A percentile compares a stretch with the other conserved stretches of the same genome.
Conservation (phyloP, 2,888 invertebrate species). For the Aporophyla nigra region DNA sequence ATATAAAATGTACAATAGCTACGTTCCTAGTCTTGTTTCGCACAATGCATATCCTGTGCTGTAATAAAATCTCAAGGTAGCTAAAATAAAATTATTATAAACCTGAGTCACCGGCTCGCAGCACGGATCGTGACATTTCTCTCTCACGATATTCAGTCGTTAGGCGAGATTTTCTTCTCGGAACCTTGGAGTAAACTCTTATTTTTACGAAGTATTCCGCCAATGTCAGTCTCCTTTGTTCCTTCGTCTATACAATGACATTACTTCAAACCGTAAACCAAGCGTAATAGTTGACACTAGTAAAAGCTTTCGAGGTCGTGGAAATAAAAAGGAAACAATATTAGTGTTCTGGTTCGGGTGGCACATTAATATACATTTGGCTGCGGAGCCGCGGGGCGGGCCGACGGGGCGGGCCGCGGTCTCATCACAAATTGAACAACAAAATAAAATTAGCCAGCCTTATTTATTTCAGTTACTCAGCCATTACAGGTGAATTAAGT, state of each 20-base stretch:
- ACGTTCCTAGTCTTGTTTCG: conserved; percentile 12
- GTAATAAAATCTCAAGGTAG: conserved; percentile 53
- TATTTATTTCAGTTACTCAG: conserved; percentile 69
- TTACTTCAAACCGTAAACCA: conserved; percentile 83
- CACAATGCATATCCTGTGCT: conserved; percentile 28
- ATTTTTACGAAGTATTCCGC: conserved; percentile 70
- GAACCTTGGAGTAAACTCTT: conserved; percentile 67
- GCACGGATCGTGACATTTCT: conserved; percentile 63
- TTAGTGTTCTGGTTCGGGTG: conserved; percentile 84
- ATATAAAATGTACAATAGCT: conserved; percentile 22
- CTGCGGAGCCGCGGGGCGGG: conserved; percentile 66
- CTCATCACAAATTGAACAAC: conserved; percentile 85
- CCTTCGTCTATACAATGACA: conserved; percentile 75
- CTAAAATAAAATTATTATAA: conserved; percentile 67
- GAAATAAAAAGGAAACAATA: conserved; percentile 88
- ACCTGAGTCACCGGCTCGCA: conserved; percentile 56
- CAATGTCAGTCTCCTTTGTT: conserved; percentile 69
- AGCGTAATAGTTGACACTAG: conserved; percentile 85
- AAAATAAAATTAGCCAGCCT: conserved; percentile 83
- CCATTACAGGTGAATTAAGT: conserved; percentile 66
- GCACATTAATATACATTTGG: conserved; percentile 90
- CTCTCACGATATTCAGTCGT: conserved; percentile 69
- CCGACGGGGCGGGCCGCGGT: conserved; percentile 76
- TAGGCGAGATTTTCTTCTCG: conserved; percentile 68
- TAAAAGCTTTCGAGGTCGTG: conserved; percentile 85